These are phyloP conservation scores for Kuschelorhynchus macadamiae DNA, from an alignment of 2,888 invertebrate genomes.

Conservation along the genomic window DNA sequence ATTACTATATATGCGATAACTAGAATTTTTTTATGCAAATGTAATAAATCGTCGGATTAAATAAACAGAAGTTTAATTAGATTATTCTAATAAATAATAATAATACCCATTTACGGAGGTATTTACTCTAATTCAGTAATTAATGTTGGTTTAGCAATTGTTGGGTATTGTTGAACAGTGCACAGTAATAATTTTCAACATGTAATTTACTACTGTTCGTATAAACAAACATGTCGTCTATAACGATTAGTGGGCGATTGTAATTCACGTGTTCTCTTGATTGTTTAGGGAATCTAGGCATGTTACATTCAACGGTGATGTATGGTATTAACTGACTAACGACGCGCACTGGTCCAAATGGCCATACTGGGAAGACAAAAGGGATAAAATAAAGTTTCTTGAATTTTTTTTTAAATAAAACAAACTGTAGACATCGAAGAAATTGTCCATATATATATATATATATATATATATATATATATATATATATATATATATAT, in stretches of 20 bases:
- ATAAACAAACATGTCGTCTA: slow-evolving; percentile 32
- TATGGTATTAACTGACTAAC: not conserved
- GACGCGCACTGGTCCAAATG: too few relatives aligned
- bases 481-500: too few relatives aligned
- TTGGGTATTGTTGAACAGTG: slow-evolving; percentile 27
- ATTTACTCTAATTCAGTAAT: slow-evolving; percentile 28
- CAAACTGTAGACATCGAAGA: too few relatives aligned
- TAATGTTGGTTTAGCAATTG: slow-evolving; percentile 28
- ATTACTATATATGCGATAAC: not conserved
- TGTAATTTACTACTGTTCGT: slow-evolving; percentile 36
- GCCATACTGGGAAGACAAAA: too few relatives aligned
- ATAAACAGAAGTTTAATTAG: slow-evolving; percentile 20
- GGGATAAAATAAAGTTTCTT: too few relatives aligned
- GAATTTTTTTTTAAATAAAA: too few relatives aligned
- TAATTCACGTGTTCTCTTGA: slow-evolving; percentile 8
- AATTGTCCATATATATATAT: too few relatives aligned
- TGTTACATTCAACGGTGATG: not conserved
- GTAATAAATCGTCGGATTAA: slow-evolving; percentile 4
- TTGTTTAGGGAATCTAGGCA: slow-evolving; percentile 1
- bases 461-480: too few relatives aligned
- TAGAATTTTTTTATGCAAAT: not conserved
- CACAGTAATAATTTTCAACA: slow-evolving; percentile 26
- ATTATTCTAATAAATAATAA: slow-evolving; percentile 19
- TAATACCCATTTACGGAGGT: slow-evolving; percentile 15
- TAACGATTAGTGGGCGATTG: slow-evolving; percentile 25